Base-by-base conservation (phyloP, 2,888 invertebrate genomes). In the Danaus chrysippus region DNA sequence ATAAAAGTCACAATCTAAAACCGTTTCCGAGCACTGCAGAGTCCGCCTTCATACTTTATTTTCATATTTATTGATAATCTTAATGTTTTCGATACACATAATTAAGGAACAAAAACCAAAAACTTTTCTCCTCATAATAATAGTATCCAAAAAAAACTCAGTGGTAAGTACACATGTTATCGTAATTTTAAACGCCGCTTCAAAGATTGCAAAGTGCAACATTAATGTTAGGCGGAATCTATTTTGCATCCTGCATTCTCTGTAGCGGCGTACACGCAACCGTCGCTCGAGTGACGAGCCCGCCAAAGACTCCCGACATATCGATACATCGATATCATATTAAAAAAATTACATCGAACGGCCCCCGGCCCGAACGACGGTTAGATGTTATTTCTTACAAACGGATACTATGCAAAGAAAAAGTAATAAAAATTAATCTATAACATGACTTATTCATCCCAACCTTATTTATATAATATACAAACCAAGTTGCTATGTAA, bases 61-160 rank as follows among this genome's bases (percentile, higher is more conserved):
- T 77, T 74, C 83, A 87, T 86, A 85, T 86, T 86, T 87, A 86
- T 84, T 86, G 81, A 86, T 86, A 86, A 87, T 82, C 86, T 85
- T 86, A 86, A 82, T 73, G 74, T 80, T 83, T 81, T 84, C 78
- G 81, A 85, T 88, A 91, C 85, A 91, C 81, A 85, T 90, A 91
- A 84, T 86, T 86, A 87, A 91, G 91, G 91, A 91, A 91, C 91
- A 91, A 91, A 87, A 89, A 91, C 86, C 90, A 86, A 87, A 90
- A 82, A 78, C 77, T 81, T 78, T 82, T 83, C 81, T 83, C 80
- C 82, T 83, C 82, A 77, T 84, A 83, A 82, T 81, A 80, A 82
- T 85, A 87, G 87, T 87, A 87, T 87, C 88, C 87, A 81, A 80
- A 79, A 66, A 73, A 82, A 71, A 70, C 70, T 79, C 80, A 79